Evolutionary conservation across 2,113 vertebrate species (phyloP).

Genomic region (Odobenus rosmarus): DNA sequence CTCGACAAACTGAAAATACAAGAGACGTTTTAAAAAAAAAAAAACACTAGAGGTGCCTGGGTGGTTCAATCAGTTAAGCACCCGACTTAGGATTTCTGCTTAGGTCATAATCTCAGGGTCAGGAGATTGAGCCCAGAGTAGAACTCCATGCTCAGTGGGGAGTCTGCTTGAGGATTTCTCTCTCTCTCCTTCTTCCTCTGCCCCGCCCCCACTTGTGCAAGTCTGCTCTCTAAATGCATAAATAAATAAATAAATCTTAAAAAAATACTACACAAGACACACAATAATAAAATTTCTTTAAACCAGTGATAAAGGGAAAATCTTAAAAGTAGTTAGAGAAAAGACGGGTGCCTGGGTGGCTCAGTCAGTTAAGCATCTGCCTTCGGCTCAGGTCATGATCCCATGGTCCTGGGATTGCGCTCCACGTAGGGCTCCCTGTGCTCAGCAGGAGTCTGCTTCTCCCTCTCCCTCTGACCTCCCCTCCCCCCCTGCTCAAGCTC

Average conservation of each 20-base stretch:
- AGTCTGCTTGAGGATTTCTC: background rate
- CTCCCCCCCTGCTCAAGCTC: background rate
- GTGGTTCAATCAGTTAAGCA: background rate
- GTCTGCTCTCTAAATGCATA: background rate
- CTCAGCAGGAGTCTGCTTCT: background rate
- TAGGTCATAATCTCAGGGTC: background rate
- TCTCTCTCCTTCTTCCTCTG: background rate
- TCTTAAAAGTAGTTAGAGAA: background rate
- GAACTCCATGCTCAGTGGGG: background rate
- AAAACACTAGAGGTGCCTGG: background rate
- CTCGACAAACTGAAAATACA: background rate
- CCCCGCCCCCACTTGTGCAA: background rate
- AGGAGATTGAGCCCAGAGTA: background rate
- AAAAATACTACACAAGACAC: background rate
- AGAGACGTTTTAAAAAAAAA: background rate
- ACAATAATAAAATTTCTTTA: background rate
- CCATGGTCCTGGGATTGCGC: background rate
- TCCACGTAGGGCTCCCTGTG: background rate
- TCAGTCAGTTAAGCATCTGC: background rate
- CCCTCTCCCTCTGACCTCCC: background rate
- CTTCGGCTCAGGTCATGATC: background rate
- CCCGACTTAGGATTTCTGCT: background rate
- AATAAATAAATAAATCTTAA: no score
- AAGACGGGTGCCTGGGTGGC: background rate
- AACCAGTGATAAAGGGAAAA: background rate